Base-by-base conservation (phyloP, 1,140 invertebrate genomes). In the Drosophila virilis region DNA sequence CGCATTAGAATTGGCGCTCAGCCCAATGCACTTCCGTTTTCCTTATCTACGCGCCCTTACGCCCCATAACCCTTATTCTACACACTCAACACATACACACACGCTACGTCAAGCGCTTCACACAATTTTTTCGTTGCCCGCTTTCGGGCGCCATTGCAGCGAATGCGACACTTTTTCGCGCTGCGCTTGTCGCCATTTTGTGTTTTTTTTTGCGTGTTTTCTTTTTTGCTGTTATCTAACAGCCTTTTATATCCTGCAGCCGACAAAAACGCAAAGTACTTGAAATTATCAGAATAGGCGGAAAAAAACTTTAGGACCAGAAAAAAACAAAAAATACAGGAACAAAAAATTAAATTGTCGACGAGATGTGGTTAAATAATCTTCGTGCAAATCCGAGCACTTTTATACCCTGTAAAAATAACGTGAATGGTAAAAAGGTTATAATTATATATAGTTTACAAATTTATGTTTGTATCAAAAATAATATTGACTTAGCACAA, bases 1-100 rank as follows among this genome's bases (percentile, higher is more conserved):
- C 85, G 83, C 80, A 91, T 91, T 91, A 85, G 83, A 90, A 77
- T 91, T 91, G 90, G 90, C 90, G 76, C 71, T 70, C 77, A 75
- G 90, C 90, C 90, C 90, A 88, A 79, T 90, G 90, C 90, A 77
- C 83, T 91, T 86, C 60, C 64, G 46, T 74, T 70, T 68, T 46
- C 65, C 75, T 77, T 74, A 77, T 77, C 74, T 74, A 38, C 37
- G 51, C 28, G 37, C 42, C 32, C 45, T 51, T 32, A 50, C 46
- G 13, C 9, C 51, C 22, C 46, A 13, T 33, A 32, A 12, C n/a
- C 35, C 60, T 32, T 32, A 48, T 12, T 15, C 6, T 4, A 37
- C 35, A 52, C 45, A 37, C 22, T 51, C 46, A 2, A 37, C 12
- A 22, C 13, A 52, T 32, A 52, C 50, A 52, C 33, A 46, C 28